Percentiles rank a stretch among this genome's conserved stretches.
Conservation (phyloP, 2,888 invertebrate species). For the Trissolcus brochymenae region DNA sequence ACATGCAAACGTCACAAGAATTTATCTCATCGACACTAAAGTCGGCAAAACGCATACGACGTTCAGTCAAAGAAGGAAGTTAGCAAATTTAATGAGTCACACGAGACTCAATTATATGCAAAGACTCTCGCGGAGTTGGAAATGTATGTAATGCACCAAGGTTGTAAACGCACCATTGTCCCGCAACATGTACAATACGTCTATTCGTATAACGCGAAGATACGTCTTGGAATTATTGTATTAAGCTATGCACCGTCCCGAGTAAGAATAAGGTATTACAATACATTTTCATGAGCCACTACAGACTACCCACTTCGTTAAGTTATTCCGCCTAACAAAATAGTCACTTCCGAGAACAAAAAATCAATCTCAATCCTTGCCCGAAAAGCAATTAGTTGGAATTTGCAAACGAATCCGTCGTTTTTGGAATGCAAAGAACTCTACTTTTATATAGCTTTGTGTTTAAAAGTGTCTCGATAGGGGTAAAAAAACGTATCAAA, state of each 20-base stretch:
- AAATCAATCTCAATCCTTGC: neutral
- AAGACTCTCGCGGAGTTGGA: constrained; percentile 56
- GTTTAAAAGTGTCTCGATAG: too few relatives aligned
- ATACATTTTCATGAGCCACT: constrained; percentile 11
- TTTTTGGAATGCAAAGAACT: constrained; percentile 11
- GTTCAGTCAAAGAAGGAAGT: constrained; percentile 47
- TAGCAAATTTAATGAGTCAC: constrained; percentile 63
- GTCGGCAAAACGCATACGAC: constrained; percentile 1
- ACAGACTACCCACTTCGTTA: too few relatives aligned
- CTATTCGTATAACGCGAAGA: constrained; percentile 26
- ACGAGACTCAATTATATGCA: constrained; percentile 65
- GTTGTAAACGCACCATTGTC: constrained; percentile 13
- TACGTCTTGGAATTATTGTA: constrained; percentile 31
- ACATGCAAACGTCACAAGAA: neutral
- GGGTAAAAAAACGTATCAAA: neutral
- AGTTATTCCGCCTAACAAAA: too few relatives aligned
- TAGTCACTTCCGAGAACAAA: neutral
- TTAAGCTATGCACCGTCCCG: constrained; percentile 11
- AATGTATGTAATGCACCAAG: constrained; percentile 4
- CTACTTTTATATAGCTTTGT: neutral
- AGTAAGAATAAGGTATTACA: neutral
- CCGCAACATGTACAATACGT: constrained; percentile 19
- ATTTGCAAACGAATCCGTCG: too few relatives aligned
- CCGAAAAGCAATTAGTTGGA: too few relatives aligned
- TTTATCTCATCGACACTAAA: constrained; percentile 6